These are phyloP conservation scores for Drosophila rufa DNA, from an alignment of 1,140 invertebrate genomes.

Conservation along the genomic window DNA sequence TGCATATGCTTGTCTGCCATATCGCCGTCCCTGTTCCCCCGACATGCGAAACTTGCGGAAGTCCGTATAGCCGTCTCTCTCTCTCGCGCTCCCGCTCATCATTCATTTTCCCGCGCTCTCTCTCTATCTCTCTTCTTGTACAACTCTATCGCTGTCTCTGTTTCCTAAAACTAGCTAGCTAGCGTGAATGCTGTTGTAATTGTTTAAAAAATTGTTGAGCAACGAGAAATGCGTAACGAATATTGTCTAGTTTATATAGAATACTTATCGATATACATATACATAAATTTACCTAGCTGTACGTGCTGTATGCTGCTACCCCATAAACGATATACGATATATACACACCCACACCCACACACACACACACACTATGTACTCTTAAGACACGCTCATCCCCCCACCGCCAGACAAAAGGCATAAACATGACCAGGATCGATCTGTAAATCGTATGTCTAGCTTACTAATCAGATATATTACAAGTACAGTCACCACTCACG, in stretches of 20 bases:
- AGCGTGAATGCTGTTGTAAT: conserved; percentile 78
- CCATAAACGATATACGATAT: conserved; percentile 50
- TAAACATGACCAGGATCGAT: conserved; percentile 60
- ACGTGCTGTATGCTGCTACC: conserved; percentile 75
- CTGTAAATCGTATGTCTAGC: conserved; percentile 62
- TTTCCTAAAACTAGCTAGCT: conserved; percentile 56
- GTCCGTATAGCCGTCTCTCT: conserved; percentile 30
- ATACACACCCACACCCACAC: conserved; percentile 19
- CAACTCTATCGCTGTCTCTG: conserved; percentile 44
- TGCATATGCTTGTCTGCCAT: conserved; percentile 41
- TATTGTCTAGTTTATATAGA: conserved; percentile 75
- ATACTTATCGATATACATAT: conserved; percentile 59
- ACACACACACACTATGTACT: conserved; percentile 61
- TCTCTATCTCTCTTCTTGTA: conserved; percentile 34
- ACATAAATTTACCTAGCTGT: conserved; percentile 49
- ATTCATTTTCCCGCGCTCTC: conserved; percentile 20
- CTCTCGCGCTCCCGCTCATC: conserved; percentile 19
- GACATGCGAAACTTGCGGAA: conserved; percentile 8
- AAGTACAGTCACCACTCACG: conserved; percentile 44
- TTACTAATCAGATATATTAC: conserved; percentile 57
- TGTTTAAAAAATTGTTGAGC: conserved; percentile 71
- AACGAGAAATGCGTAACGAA: conserved; percentile 77
- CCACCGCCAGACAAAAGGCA: conserved; percentile 17
- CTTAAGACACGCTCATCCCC: conserved; percentile 54
- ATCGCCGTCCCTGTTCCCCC: conserved; percentile 26